Evolutionary conservation across 2,797 vertebrate species (phyloP).

Genomic region (Galaxias olidus): DNA sequence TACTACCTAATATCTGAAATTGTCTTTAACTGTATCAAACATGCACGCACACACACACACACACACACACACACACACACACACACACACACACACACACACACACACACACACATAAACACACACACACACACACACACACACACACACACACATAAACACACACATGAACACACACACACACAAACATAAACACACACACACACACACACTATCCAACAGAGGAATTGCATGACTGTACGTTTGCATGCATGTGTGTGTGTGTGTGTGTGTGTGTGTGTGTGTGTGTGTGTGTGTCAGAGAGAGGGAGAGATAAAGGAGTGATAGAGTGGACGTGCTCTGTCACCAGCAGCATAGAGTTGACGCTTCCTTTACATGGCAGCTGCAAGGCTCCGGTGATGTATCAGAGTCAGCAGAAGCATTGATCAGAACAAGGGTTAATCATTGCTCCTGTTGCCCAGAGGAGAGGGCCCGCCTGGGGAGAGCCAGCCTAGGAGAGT

Average conservation of each 20-base stretch:
- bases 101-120: background rate
- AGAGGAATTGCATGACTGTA: background rate
- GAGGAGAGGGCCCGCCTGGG: conserved; percentile 60
- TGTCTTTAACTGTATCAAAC: too few species aligned
- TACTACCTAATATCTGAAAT: too few species aligned
- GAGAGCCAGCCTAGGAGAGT: conserved; percentile 65
- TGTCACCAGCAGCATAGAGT: conserved; percentile 68
- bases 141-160: too few species aligned
- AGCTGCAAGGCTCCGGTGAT: conserved; percentile 77
- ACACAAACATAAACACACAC: background rate
- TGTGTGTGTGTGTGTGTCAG: conserved; percentile 1
- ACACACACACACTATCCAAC: conserved; percentile 11
- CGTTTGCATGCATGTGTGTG: background rate
- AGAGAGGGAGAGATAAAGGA: conserved; percentile 28
- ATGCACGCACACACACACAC: background rate
- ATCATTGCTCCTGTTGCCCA: conserved; percentile 77
- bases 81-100: background rate
- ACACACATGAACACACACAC: background rate
- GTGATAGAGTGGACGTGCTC: conserved; percentile 72
- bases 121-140: background rate
- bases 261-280: background rate
- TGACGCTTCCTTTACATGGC: conserved; percentile 83
- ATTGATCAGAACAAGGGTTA: conserved; percentile 81
- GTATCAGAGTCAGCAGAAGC: conserved; percentile 83
- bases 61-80: background rate